Evolutionary conservation across 2,113 vertebrate genomes (phyloP).

Genomic region (human (Homo sapiens)): GRCh38 chr5:168084501-168085000

Average conservation of each 20-base stretch:
- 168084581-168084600: background rate
- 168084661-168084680: background rate
- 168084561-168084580: background rate
- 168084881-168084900: background rate
- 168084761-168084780: background rate
- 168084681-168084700: background rate
- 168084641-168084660: background rate
- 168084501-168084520: background rate
- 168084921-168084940: background rate
- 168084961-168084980: background rate
- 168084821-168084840: background rate
- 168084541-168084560: background rate
- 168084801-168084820: background rate
- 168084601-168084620: background rate
- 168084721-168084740: background rate
- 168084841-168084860: background rate
- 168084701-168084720: background rate
- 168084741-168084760: background rate
- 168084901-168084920: background rate
- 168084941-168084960: background rate
- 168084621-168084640: background rate
- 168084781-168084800: background rate
- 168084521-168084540: background rate
- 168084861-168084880: background rate
- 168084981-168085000: background rate